A percentile compares a stretch with the other conserved stretches of the same genome.
Evolutionary conservation across 92 coral and sea anemone species (phyloP).

Genomic region (Chrysogorgia sp.): DNA sequence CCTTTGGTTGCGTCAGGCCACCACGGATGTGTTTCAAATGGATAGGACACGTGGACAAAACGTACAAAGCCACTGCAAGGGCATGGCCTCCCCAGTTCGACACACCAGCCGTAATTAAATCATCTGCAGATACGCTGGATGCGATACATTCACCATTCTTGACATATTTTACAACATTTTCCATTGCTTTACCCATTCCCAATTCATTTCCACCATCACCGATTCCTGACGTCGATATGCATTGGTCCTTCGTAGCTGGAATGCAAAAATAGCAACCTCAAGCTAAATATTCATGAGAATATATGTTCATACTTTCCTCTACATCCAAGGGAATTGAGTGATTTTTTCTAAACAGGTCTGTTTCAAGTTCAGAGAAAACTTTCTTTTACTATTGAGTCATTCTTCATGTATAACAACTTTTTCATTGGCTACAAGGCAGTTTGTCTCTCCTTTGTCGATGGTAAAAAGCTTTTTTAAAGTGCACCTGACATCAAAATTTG

Average conservation of each 20-base stretch:
- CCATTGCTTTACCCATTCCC: conserved; percentile 91
- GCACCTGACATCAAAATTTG: no score
- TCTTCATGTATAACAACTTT: no score
- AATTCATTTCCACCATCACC: conserved; percentile 99
- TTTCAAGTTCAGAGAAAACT: no score
- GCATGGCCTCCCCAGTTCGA: conserved; percentile 89
- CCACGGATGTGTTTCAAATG: conserved; percentile 63
- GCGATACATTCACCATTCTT: conserved; percentile 73
- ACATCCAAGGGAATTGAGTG: no score
- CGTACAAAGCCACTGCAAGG: conserved; percentile 29
- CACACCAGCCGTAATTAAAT: conserved; percentile 92
- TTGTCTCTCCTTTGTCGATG: no score
- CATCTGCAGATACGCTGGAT: conserved; percentile 67
- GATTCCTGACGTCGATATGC: conserved; percentile 73
- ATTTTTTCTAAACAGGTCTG: no score
- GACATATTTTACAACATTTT: conserved; percentile 63
- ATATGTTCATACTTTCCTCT: no score
- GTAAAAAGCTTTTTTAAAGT: no score
- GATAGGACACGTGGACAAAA: conserved; percentile 63
- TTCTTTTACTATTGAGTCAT: no score
- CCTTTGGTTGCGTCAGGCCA: conserved; percentile 37
- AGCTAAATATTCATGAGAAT: no score
- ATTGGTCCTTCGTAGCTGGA: conserved; percentile 42
- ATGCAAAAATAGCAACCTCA: neutral
- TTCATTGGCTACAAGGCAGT: no score